Base-by-base conservation (phyloP, 2,797 vertebrate genomes). In the Propithecus deckenii region DNA sequence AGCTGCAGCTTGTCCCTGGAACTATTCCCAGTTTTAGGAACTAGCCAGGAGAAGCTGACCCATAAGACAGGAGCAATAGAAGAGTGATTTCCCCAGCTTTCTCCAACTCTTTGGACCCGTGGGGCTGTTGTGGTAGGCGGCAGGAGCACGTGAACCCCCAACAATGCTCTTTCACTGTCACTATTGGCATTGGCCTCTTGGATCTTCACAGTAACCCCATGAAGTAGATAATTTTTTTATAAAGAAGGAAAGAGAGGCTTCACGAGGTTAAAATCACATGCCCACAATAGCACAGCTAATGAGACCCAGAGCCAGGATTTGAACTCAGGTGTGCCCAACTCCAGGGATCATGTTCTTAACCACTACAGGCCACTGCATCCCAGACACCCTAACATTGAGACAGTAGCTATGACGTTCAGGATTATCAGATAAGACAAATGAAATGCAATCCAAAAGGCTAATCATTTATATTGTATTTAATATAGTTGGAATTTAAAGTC, bases 1-100 rank as follows among this genome's bases (percentile, higher is more conserved):
- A 86, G 96, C 91, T 90, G 96, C 96, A 96, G 85, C 80, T 91
- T 97, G 96, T 97, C 89, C 96, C 89, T 97, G 98, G 98, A 98
- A 85, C 80, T 50, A 57, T 57, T 90, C 98, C 96, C 96, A 83
- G 95, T 61, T 95, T 95, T 90, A 84, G 76, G 87, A 96, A 85
- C 72, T 89, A 86, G 94, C 89, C 89, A 95, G 95, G 52, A 95
- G 87, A 93, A 75, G 75, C 65, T 89, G 91, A 97, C 85, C 89
- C 76, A 59, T 81, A 72, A 92, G 93, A 71, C 13, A 30, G 38
- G 78, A 91, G 76, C n/a, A 92, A 57, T 5, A 57, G 35, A 69
- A 87, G 38, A 81, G 92, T 83, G 61, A 63, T 79, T 95, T 95
- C 84, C 55, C 43, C 2, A 13, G 61, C n/a, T 32, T n/a, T 94